phyloP scores from a whole-genome alignment of 1,140 invertebrate genomes.

The Chrysoperla carnea region DNA sequence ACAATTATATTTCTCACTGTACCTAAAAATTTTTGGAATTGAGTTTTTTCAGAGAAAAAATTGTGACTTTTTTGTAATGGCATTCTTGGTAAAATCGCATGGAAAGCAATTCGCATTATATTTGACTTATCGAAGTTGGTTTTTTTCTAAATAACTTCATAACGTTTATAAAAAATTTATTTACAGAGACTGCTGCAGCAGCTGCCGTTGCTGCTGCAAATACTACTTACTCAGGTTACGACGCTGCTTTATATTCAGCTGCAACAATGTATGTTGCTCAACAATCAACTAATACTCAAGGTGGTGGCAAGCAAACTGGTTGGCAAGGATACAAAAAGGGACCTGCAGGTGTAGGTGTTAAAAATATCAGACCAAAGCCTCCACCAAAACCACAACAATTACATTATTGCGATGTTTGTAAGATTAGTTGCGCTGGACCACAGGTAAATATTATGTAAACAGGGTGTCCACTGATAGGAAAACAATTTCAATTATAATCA shows the following conservation, averaged over 20 bases:
- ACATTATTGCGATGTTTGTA: conserved; percentile 93
- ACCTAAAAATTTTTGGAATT: too few species aligned
- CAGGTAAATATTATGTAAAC: conserved; percentile 32
- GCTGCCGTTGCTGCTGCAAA: conserved; percentile 39
- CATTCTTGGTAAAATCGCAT: too few species aligned
- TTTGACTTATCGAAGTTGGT: too few species aligned
- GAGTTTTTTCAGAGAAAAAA: too few species aligned
- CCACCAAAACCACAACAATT: conserved; percentile 79
- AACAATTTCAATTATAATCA: too few species aligned
- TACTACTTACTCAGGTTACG: conserved; percentile 63
- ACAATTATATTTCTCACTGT: too few species aligned
- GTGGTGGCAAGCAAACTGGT: conserved; percentile 33
- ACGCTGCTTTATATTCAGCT: conserved; percentile 83
- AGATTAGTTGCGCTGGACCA: conserved; percentile 92
- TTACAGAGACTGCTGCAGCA: conserved; percentile 9
- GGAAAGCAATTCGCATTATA: too few species aligned
- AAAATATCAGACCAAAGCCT: conserved; percentile 51
- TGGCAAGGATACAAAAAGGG: conserved; percentile 60
- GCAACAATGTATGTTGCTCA: conserved; percentile 84
- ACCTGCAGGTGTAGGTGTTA: conserved; percentile 37
- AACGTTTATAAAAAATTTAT: background rate
- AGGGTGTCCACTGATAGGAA: background rate
- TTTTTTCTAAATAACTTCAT: too few species aligned
- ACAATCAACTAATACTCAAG: conserved; percentile 30
- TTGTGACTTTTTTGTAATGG: too few species aligned